phyloP scores from a whole-genome alignment of 1,140 invertebrate genomes.

The Centruroides vittatus region DNA sequence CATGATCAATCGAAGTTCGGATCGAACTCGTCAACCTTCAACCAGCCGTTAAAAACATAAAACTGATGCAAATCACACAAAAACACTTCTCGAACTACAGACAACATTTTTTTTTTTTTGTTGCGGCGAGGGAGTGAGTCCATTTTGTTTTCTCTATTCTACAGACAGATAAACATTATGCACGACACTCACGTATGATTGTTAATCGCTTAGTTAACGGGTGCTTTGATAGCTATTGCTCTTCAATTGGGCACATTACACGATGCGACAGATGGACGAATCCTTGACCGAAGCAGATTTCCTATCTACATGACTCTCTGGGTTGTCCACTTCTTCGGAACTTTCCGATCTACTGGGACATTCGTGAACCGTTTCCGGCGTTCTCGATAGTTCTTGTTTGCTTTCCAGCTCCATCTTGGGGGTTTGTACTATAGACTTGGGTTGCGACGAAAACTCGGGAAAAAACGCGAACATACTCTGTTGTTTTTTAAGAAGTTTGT shows the following conservation, averaged over 20 bases:
- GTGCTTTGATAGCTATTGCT: too few relatives aligned
- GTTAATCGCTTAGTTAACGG: too few relatives aligned
- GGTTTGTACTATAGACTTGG: neutral
- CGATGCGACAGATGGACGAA: conserved; percentile 8
- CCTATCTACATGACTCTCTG: neutral
- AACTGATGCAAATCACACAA: too few relatives aligned
- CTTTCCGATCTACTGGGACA: neutral
- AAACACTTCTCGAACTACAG: too few relatives aligned
- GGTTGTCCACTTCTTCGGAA: neutral
- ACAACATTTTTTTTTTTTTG: too few relatives aligned
- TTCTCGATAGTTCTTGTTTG: conserved; percentile 1
- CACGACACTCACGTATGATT: too few relatives aligned
- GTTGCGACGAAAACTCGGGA: conserved; percentile 6
- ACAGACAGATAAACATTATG: too few relatives aligned
- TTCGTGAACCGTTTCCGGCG: conserved; percentile 1
- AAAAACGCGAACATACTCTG: conserved; percentile 22
- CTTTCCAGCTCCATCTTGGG: neutral
- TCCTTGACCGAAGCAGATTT: conserved; percentile 5
- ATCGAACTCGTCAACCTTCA: too few relatives aligned
- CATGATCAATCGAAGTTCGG: too few relatives aligned
- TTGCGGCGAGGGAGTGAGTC: too few relatives aligned
- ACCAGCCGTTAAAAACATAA: too few relatives aligned
- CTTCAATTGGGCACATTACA: neutral
- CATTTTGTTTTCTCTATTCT: too few relatives aligned
- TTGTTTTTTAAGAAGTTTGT: conserved; percentile 24